Percentiles rank a stretch among this genome's conserved stretches.
Conservation (phyloP, 2,113 vertebrate genomes). For the Eublepharis macularius region DNA sequence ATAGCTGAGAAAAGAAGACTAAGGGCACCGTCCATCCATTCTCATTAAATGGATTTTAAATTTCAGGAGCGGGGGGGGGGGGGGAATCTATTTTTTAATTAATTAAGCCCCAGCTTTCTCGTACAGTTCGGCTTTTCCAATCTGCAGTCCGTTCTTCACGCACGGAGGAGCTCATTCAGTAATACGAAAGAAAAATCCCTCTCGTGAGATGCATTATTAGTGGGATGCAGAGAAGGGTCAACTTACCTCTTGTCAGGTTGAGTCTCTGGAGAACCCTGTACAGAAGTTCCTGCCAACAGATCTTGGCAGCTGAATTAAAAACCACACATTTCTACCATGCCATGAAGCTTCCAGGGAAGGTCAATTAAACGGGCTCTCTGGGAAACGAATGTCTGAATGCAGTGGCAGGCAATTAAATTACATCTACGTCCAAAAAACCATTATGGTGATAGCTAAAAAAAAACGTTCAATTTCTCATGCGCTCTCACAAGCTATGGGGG, state of each 20-base stretch:
- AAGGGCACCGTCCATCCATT: neutral
- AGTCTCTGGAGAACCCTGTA: neutral
- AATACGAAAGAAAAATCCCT: neutral
- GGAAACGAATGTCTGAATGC: neutral
- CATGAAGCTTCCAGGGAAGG: rapidly evolving
- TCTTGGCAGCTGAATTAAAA: neutral
- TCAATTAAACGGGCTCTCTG: neutral
- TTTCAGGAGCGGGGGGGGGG: conserved; percentile 24
- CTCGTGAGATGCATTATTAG: neutral
- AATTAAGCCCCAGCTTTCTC: neutral
- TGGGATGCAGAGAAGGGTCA: rapidly evolving
- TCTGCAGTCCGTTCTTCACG: rapidly evolving
- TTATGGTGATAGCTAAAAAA: no score
- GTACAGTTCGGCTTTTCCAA: neutral
- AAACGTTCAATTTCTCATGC: no score
- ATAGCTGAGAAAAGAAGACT: no score
- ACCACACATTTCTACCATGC: neutral
- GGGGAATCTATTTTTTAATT: neutral
- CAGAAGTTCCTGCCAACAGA: rapidly evolving
- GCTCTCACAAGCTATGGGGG: no score
- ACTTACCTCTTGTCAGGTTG: neutral
- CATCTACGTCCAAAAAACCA: neutral
- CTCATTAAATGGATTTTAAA: conserved; percentile 28
- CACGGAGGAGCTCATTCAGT: rapidly evolving
- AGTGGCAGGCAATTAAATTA: neutral